Conservation (phyloP, 2,797 vertebrate species). For the Xiphorhynchus erythropygius region DNA sequence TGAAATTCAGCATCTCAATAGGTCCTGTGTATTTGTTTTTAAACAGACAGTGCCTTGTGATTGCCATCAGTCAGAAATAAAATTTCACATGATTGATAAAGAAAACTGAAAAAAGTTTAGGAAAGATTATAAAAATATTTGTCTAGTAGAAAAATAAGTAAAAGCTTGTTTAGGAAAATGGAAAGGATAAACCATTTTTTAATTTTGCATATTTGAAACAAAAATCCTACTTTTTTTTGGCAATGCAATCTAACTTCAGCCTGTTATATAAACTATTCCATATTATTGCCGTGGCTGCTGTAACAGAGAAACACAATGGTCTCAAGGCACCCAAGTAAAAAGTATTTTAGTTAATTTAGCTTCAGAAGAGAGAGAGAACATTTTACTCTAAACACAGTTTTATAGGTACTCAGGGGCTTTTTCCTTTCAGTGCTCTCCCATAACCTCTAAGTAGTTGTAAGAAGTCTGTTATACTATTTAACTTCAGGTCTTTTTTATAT, state of each 20-base stretch:
- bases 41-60: not conserved
- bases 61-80: not conserved
- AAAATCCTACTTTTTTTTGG: not conserved
- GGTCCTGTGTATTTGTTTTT: not conserved
- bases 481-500: not conserved
- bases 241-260: not conserved
- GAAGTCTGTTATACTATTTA: not conserved
- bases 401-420: not conserved
- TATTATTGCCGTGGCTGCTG: not conserved
- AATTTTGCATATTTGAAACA: not conserved
- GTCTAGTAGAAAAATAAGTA: not conserved
- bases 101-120: not conserved
- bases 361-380: not conserved
- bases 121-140: not conserved
- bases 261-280: not conserved
- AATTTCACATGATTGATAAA: not conserved
- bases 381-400: not conserved
- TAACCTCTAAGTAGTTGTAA: not conserved
- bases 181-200: not conserved
- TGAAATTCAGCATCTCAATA: not conserved
- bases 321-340: not conserved
- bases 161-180: not conserved
- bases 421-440: not conserved
- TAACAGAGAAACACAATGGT: not conserved
- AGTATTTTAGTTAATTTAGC: not conserved